Evolutionary conservation across 2,113 vertebrate genomes (phyloP), one percentile per base, ranked within the genome.

Genomic region (Ageneiosus marmoratus): DNA sequence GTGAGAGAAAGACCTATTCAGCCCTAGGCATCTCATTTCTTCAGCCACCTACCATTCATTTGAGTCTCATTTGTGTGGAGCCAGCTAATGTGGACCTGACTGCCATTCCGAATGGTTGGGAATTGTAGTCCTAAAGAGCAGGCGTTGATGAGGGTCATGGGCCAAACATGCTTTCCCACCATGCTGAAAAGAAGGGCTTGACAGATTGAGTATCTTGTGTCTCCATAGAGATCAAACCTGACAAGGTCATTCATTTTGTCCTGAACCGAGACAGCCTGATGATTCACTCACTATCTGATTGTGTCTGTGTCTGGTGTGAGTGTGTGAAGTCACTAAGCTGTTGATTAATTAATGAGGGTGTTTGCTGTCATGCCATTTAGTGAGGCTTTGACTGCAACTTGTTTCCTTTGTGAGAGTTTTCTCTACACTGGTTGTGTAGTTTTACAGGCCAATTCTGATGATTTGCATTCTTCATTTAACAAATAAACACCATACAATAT

Each of bases 141-240:
- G 79, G 46, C 53, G 79, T 80, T 70, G 83, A 83, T 85, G 83
- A 83, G 87, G 85, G 85, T 85, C 76, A 63, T 83, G 51, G 74
- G 81, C 77, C 83, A 83, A 85, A 85, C 85, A 81, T 82, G 88
- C 82, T 85, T 89, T 86, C 86, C 88, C 88, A 89, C 86, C 78
- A 22, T 76, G 79, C 44, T 83, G 83, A 88, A 88, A 88, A 86
- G 75, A 82, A 86, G 78, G 51, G 79, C 80, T 83, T 86, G 86
- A 85, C 83, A 85, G 86, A 84, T 88, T 72, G 82, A 81, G 72
- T 87, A 80, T 81, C 85, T 74, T 22, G 18, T 55, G 83, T 84
- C 72, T 70, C 87, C 85, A 87, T 65, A 60, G 79, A 84, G 46
- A 89, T 73, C 72, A 80, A 74, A 84, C 50, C 63, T 79, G 87